Base-by-base conservation (phyloP, 2,797 vertebrate species). In the Hippopotamyrus pictus region DNA sequence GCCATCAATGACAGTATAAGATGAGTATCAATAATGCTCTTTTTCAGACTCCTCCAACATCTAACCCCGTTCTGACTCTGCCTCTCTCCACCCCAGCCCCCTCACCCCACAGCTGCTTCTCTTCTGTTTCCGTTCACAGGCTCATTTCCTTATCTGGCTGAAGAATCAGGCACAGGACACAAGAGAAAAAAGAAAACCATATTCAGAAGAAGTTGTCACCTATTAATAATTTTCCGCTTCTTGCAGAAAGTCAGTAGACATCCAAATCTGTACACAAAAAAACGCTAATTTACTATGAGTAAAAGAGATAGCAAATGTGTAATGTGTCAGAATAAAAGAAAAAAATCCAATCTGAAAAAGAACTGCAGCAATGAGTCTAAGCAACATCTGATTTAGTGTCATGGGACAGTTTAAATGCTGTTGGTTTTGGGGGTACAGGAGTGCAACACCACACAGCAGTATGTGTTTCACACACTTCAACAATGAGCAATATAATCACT, bases 11-110 rank as follows among this genome's bases (percentile, higher is more conserved):
- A 90, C 82, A 86, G 84, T 37, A 86, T 44, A 90, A 59, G 79
- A 89, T 91, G 90, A 93, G 93, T 91, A 89, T 89, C 90, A 93
- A 93, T 89, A 90, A 88, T 88, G 14, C 46, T 44, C 22, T 83
- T 89, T 89, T 57, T 82, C 50, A 3, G 29, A 65, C 87, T 69
- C 62, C 73, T 86, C 88, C 14, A 41, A 29, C 57, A 87, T 37
- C 48, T 62, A 33, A 86, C 54, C 82, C 44, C 17, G 0, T 19
- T 41, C 79, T 33, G 37, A 54, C 76, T 84, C 53, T 25, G n/a
- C 22, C 25, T 29, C 41, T 25, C 54, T 11, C n/a, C 37, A 17
- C 1, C 8, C 25, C 57, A 9, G n/a, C 57, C 6, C 22, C 22
- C 14, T 44, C 22, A 33, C 9, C 50, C 6, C 41, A 79, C 73